Evolutionary conservation across 1,140 invertebrate genomes (phyloP), one percentile per base, ranked within the genome.

Genomic region (Latrodectus geometricus): DNA sequence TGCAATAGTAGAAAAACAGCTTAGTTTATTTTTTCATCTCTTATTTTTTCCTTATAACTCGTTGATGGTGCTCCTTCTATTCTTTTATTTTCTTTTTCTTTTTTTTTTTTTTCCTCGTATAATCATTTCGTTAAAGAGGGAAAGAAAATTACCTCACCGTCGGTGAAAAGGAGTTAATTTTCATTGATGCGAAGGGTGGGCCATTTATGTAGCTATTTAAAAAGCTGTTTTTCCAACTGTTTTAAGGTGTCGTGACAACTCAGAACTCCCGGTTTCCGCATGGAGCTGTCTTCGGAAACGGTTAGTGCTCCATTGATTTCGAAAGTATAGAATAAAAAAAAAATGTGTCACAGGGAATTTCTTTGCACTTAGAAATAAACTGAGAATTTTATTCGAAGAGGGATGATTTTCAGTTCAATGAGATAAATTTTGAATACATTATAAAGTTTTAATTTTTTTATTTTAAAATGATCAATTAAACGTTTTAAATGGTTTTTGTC

Each of bases 151-250:
- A 74, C 73, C 75, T 49, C 50, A 70, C 14, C 35, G 23, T 21
- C 12, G 20, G 20, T 48, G 50, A 48, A 21, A 48, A 17, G 61
- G 83, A 85, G 83, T 85, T 85, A 85, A 85, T 85, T 85, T 85
- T 85, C 83, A 77, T 85, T 76, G 75, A 85, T 85, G 74, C 65
- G 21, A 72, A 76, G 68, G 21, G 35, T 3, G 73, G 81, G 20
- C 74, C 49, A 70, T 76, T 85, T 85, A 77, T 54, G 83, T 49
- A 68, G 75, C 75, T 84, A 76, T 84, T 84, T 84, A 75, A 84
- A 84, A 76, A 76, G 35, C n/a, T 65, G 73, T 84, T 84, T 73
- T 23, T 73, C 70, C 68, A 23, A n/a, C 14, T n/a, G n/a, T 69
- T n/a, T 73, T 49, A 14, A 50, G 12, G 23, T 35, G 11, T 73